Conservation (phyloP, 2,888 invertebrate species). For the Caenorhabditis sinica region DNA sequence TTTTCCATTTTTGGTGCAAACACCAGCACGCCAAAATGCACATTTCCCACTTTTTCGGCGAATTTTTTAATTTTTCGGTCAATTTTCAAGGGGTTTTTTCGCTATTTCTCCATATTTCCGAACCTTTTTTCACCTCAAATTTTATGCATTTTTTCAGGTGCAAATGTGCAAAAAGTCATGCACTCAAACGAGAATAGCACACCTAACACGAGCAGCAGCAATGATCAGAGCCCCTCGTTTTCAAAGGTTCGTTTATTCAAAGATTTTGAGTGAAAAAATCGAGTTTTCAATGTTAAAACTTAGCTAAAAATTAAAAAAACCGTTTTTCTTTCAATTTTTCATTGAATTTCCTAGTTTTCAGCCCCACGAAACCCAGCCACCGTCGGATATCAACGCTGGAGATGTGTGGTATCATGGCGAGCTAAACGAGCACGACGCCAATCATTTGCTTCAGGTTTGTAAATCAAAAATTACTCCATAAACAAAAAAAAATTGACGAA, state of each 20-base stretch:
- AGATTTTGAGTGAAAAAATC: neutral
- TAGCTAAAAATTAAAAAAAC: neutral
- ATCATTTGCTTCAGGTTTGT: slow-evolving; percentile 61
- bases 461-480: too few relatives aligned
- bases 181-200: slow-evolving; percentile 63
- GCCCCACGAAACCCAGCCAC: slow-evolving; percentile 21
- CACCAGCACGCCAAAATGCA: slow-evolving; percentile 15
- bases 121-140: neutral
- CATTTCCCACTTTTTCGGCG: neutral
- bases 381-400: slow-evolving; percentile 39
- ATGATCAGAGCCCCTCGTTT: slow-evolving; percentile 25
- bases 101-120: neutral
- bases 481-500: too few relatives aligned
- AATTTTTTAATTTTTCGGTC: slow-evolving; percentile 4
- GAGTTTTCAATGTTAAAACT: neutral
- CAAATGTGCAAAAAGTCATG: slow-evolving; percentile 58
- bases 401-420: slow-evolving; percentile 70
- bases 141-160: slow-evolving; percentile 32
- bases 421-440: slow-evolving; percentile 65
- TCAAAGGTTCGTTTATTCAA: slow-evolving; percentile 20
- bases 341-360: slow-evolving; percentile 18
- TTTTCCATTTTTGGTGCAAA: neutral
- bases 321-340: neutral
- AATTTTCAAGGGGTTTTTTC: neutral
- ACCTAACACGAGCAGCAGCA: slow-evolving; percentile 49